Base-by-base conservation (phyloP, 2,113 vertebrate genomes). In the Trogon surrucura region DNA sequence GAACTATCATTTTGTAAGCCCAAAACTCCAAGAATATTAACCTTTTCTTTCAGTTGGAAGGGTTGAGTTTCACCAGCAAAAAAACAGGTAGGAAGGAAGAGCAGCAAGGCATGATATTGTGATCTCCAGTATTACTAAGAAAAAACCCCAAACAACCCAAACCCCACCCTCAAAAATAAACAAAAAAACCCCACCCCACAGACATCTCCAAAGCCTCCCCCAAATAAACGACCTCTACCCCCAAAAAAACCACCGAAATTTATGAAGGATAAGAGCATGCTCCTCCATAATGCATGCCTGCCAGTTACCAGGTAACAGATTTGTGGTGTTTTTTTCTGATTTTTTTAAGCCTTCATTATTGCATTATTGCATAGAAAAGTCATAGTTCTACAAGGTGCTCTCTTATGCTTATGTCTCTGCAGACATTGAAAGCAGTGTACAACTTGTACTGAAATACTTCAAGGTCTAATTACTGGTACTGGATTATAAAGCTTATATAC, bases 71-170 rank as follows among this genome's bases (percentile, higher is more conserved):
- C 51, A 81, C 8, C 27, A 60, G 29, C 10, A 89, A 80, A 81
- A 61, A 65, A 77, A 45, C 3, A 56, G 25, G 11, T 36, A 25
- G 77, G 48, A 95, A 53, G n/a, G 16, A 92, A 72, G 3, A 82
- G 26, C 27, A 80, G 18, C 47, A 64, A 38, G 11, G 19, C 5
- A 73, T 72, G 27, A 50, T 36, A 78, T 3, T 45, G 27, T 25
- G 32, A 75, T 47, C 32, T 53, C 53, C 79, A 12, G 14, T 73
- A 50, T 65, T 50, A 67, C 58, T 12, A 80, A 13, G 10, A 74
- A 70, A 60, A 60, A 66, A 70, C 3, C 0, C 0, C 13, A 18
- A 78, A 70, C 0, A 2, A 50, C 10, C 3, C 13, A 66, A 73
- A 62, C 2, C 5, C 11, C 11, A 66, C 2, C 16, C 29, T 12